These are phyloP conservation scores for Chouioia cunea DNA, from an alignment of 2,888 invertebrate genomes.

Conservation along the genomic window DNA sequence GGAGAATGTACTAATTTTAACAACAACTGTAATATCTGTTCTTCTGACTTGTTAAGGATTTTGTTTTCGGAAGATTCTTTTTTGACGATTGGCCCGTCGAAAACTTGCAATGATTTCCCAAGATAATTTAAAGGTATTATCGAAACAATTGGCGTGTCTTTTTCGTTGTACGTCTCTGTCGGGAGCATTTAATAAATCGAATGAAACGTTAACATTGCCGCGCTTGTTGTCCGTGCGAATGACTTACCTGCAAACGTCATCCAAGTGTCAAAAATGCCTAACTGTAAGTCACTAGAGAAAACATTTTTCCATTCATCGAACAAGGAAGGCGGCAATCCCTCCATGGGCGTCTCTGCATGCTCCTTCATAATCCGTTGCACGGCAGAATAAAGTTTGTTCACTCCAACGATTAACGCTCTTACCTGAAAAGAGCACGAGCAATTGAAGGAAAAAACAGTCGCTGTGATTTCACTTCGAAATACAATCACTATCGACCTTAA, in stretches of 20 bases:
- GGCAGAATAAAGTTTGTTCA: constrained; percentile 70
- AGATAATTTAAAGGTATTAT: constrained; percentile 56
- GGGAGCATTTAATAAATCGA: constrained; percentile 13
- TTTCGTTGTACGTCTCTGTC: constrained; percentile 55
- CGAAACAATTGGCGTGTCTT: constrained; percentile 51
- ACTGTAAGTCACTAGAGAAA: constrained; percentile 76
- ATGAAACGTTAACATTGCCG: constrained; percentile 1
- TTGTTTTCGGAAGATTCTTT: constrained; percentile 41
- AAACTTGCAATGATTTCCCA: constrained; percentile 58
- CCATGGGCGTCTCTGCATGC: constrained; percentile 62
- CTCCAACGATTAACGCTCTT: constrained; percentile 69
- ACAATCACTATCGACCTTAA: constrained; percentile 69
- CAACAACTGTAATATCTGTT: constrained; percentile 62
- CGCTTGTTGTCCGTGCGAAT: background rate
- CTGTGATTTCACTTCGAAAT: no score
- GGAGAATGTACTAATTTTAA: constrained; percentile 66
- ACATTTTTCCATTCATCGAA: constrained; percentile 83
- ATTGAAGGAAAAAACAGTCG: background rate
- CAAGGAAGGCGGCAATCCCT: constrained; percentile 65
- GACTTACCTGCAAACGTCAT: constrained; percentile 61
- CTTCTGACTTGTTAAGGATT: constrained; percentile 22
- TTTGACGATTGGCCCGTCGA: constrained; percentile 57
- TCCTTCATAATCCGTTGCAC: constrained; percentile 68
- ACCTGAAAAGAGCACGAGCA: constrained; percentile 69
- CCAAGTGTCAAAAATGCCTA: constrained; percentile 71